Conservation (phyloP, 2,888 invertebrate genomes). For the Gymnosoma rotundatum region DNA sequence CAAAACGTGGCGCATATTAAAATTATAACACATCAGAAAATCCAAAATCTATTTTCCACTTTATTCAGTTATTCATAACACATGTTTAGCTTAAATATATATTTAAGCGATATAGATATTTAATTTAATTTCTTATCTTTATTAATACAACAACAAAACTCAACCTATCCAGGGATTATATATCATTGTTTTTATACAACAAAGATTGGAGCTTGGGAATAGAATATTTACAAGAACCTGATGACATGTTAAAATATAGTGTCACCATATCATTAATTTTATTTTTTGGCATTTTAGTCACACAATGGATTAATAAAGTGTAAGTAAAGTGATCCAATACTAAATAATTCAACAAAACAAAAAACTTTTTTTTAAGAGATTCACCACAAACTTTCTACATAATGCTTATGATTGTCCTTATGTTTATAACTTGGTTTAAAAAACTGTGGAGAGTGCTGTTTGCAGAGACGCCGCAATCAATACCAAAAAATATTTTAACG, state of each 20-base stretch:
- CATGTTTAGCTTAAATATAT: too few species aligned
- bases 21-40: too few species aligned
- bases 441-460: constrained; percentile 85
- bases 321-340: constrained; percentile 71
- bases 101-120: too few species aligned
- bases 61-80: too few species aligned
- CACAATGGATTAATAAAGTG: constrained; percentile 85
- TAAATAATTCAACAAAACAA: neutral
- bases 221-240: constrained; percentile 88
- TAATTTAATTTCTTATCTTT: too few species aligned
- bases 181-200: constrained; percentile 85
- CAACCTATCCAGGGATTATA: too few species aligned
- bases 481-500: constrained; percentile 84
- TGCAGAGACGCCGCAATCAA: constrained; percentile 73
- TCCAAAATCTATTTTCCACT: too few species aligned
- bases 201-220: constrained; percentile 86
- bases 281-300: constrained; percentile 84
- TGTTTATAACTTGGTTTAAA: constrained; percentile 90
- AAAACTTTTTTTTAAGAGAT: constrained; percentile 27
- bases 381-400: constrained; percentile 80
- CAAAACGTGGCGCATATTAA: too few species aligned
- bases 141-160: too few species aligned
- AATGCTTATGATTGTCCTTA: constrained; percentile 83
- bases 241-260: constrained; percentile 93
- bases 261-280: constrained; percentile 85